Base-by-base conservation (phyloP, 2,797 vertebrate species). In the Liasis olivaceus region DNA sequence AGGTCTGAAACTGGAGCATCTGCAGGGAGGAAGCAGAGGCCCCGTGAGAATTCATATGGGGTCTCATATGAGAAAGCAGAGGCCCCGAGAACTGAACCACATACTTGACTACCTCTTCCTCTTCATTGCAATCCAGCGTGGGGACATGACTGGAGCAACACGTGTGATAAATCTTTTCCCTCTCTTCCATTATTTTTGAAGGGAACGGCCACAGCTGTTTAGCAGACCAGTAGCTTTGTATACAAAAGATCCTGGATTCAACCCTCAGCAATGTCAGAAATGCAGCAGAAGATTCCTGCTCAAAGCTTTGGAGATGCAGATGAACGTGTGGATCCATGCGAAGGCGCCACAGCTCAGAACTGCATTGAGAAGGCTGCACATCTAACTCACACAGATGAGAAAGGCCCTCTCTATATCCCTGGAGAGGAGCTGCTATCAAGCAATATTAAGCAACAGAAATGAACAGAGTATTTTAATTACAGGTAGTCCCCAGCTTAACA, bases 1-100 rank as follows among this genome's bases (percentile, higher is more conserved):
- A 99, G 97, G 96, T 99, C 99, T 1, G 98, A 98, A 95, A 99
- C 98, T 0, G 98, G 98, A 94, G 98, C 98, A 60, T 99, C 99
- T 99, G 95, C 1, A 11, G 14, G n/a, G 22, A 20, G 26, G 2
- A n/a, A 54, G 4, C 36, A 28, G 12, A 31, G 66, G 5, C 0
- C 0, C 69, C 69, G 1, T 72, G 69, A 20, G 15, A 60, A 60
- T 60, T 15, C 20, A 60, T 20, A 20, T 60, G 59, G 59, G 59
- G 17, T 7, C 51, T 51, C 51, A 51, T 6, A 51, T 3, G n/a
- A 7, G 28, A 42, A 4, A 15, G 7, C 26, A 3, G 22, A 7
- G 0, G 4, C 1, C 59, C 47, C 63, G 17, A 13, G 31, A 13
- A 15, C 26, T 12, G 3, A 58, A 14, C 15, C 15, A 3, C 31